Evolutionary conservation across 1,140 invertebrate species (phyloP).

Genomic region (Drosophila murphyi): DNA sequence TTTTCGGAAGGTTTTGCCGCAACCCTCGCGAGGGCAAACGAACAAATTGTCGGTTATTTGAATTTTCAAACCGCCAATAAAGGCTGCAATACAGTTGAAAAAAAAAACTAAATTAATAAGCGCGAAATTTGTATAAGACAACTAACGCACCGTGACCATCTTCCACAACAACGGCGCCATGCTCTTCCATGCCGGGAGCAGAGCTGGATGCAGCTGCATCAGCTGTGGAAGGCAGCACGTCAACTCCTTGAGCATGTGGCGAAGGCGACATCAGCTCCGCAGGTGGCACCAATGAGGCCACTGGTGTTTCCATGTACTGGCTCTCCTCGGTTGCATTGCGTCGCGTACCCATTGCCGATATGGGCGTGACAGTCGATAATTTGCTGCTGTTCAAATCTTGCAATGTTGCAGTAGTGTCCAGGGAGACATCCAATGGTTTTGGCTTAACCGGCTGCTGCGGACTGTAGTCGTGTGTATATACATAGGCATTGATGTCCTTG

Average conservation of each 20-base stretch:
- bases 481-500: constrained; percentile 86
- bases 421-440: constrained; percentile 51
- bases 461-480: constrained; percentile 80
- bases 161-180: constrained; percentile 33
- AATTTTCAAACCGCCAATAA: constrained; percentile 88
- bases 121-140: neutral
- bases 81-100: constrained; percentile 85
- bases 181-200: neutral
- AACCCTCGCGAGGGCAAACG: constrained; percentile 92
- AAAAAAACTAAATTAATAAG: neutral
- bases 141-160: constrained; percentile 52
- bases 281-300: constrained; percentile 70
- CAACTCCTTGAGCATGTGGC: constrained; percentile 42
- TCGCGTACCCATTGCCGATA: constrained; percentile 39
- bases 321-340: constrained; percentile 36
- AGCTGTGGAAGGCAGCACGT: constrained; percentile 15
- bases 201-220: constrained; percentile 17
- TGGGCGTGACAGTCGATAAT: constrained; percentile 12
- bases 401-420: constrained; percentile 32
- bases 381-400: constrained; percentile 48
- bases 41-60: constrained; percentile 89
- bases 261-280: constrained; percentile 75
- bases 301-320: constrained; percentile 78
- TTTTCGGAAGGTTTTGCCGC: constrained; percentile 94
- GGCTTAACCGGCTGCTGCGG: constrained; percentile 68